These are phyloP conservation scores for Diadema setosum DNA, from an alignment of 35 echinoderm and acorn worm genomes.

Conservation along the genomic window DNA sequence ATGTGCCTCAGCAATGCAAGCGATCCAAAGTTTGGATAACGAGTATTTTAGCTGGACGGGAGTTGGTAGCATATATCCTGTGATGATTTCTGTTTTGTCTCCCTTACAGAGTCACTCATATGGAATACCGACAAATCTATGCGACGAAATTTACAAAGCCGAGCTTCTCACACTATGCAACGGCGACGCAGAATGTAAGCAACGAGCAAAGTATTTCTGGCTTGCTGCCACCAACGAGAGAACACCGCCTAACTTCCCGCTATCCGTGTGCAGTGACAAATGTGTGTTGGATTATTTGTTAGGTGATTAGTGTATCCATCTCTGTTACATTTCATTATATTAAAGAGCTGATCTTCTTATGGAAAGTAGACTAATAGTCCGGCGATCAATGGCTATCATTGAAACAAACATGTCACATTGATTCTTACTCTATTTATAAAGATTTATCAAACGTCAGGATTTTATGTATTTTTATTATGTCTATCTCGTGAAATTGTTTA, in stretches of 20 bases:
- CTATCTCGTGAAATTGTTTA: not conserved
- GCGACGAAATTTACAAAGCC: slow-evolving; percentile 47
- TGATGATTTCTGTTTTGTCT: too few relatives aligned
- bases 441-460: not conserved
- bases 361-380: not conserved
- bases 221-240: slow-evolving; percentile 33
- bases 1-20: too few relatives aligned
- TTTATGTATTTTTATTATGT: slow-evolving; percentile 3
- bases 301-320: slow-evolving; percentile 14
- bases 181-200: not conserved
- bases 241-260: not conserved
- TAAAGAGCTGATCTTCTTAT: too few relatives aligned
- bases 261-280: slow-evolving; percentile 8
- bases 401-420: too few relatives aligned
- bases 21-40: too few relatives aligned
- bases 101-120: slow-evolving; percentile 11
- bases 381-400: not conserved
- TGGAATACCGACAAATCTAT: slow-evolving; percentile 17
- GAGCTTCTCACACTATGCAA: slow-evolving; percentile 12
- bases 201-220: slow-evolving; percentile 55
- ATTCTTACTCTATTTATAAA: slow-evolving; percentile 5
- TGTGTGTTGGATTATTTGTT: slow-evolving; percentile 25
- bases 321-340: too few relatives aligned
- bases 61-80: too few relatives aligned
- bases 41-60: too few relatives aligned